Base-by-base conservation (phyloP, 2,888 invertebrate genomes). In the Esperia sulphurella region DNA sequence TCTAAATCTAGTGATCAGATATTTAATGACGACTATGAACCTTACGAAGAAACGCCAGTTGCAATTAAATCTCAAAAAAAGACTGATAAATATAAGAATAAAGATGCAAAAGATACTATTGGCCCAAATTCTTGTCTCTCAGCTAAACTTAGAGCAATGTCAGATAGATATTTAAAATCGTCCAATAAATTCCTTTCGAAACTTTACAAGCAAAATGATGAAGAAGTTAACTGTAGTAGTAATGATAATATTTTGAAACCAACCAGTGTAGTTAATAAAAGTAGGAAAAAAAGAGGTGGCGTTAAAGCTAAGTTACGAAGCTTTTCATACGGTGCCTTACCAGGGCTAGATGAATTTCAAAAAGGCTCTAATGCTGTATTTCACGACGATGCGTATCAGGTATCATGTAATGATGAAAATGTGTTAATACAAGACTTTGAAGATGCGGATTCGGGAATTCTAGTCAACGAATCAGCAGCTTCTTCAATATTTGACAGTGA, bases 401-500 rank as follows among this genome's bases (percentile, higher is more conserved):
- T 81, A 43, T 82, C 84, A 10, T 90, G 88, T 64, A 89, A 90
- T 52, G 90, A 91, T 64, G 91, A 91, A 71, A 90, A 91, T 61
- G 79, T 90, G 45, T 77, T 91, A 46, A 83, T 91, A 61, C 91
- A 92, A 62, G 92, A 92, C 61, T 91, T 91, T 58, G 94, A 94
- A 68, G 94, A 95, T 77, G 93, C 93, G 51, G 95, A 95, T 75
- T 94, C 94, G 29, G 94, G 95, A 37, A 95, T 95, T 61, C 86
- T 94, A 69, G 93, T 94, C 62, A 94, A 93, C 66, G 94, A 94
- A 69, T 94, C 94, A 0, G 92, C 93, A 8, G 92, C 92, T 44
- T 93, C 93, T 49, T 93, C 93, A 1, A 86, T 93, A 53, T 90
- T 93, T 53, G 92, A 91, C 49, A 90, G 90, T 66, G 90, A 90